phyloP scores from a whole-genome alignment of 1,140 invertebrate species.

The Harpegnathos saltator region DNA sequence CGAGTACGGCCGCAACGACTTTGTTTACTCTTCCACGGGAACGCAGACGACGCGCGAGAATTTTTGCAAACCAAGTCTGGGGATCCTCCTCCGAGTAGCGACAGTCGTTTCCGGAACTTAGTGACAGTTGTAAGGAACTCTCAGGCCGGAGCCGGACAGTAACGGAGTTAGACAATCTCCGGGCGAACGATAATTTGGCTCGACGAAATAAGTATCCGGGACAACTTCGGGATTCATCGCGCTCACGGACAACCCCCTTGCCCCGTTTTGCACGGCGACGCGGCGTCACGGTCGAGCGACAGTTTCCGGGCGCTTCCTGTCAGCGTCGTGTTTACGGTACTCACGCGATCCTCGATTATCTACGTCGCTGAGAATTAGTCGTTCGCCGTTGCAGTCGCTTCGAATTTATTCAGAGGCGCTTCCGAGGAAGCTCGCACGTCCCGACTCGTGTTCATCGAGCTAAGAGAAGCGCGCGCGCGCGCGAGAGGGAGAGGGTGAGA shows the following conservation, averaged over 20 bases:
- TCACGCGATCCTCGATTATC: slow-evolving; percentile 66
- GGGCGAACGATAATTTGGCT: slow-evolving; percentile 36
- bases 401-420: slow-evolving; percentile 60
- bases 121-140: slow-evolving; percentile 40
- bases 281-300: slow-evolving; percentile 22
- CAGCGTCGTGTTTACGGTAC: slow-evolving; percentile 56
- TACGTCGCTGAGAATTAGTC: slow-evolving; percentile 67
- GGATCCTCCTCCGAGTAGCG: not conserved
- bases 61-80: not conserved
- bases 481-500: not conserved
- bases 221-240: slow-evolving; percentile 54
- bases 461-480: no score
- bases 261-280: slow-evolving; percentile 30
- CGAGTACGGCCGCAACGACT: not conserved
- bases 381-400: slow-evolving; percentile 30
- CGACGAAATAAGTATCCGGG: slow-evolving; percentile 34
- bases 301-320: not conserved
- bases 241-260: slow-evolving; percentile 14
- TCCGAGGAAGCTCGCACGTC: slow-evolving; percentile 11
- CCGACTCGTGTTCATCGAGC: slow-evolving; percentile 12
- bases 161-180: slow-evolving; percentile 24
- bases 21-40: not conserved
- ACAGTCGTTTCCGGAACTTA: slow-evolving; percentile 32
- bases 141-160: not conserved
- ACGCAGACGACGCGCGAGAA: not conserved